Conservation (phyloP, 2,888 invertebrate species). For the Hydriomena furcata region DNA sequence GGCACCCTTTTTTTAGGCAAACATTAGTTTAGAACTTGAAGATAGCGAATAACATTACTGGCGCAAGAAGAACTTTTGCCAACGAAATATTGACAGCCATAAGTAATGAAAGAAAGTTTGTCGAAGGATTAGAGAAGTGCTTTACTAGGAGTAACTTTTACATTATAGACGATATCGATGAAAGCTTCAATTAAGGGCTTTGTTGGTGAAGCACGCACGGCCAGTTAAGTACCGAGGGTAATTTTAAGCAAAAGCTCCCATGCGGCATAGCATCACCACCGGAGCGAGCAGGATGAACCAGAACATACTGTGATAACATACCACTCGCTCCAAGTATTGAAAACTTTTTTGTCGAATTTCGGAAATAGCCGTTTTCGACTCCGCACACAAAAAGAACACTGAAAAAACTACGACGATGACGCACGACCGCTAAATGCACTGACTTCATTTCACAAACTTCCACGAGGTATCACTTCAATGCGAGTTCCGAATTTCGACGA, state of each 20-base stretch:
- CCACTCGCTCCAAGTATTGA: slow-evolving; percentile 61
- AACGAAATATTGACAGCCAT: slow-evolving; percentile 47
- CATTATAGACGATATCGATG: slow-evolving; percentile 63
- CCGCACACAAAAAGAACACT: slow-evolving; percentile 62
- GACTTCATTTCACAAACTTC: slow-evolving; percentile 75
- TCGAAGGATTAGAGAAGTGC: slow-evolving; percentile 61
- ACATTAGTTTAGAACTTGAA: not conserved
- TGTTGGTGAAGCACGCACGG: slow-evolving; percentile 51
- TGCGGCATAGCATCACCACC: slow-evolving; percentile 55
- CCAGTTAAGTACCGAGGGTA: slow-evolving; percentile 50
- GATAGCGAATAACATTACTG: slow-evolving; percentile 16
- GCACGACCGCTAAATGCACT: slow-evolving; percentile 62
- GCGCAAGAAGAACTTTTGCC: slow-evolving; percentile 38
- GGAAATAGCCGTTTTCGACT: slow-evolving; percentile 67
- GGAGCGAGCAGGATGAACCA: slow-evolving; percentile 56
- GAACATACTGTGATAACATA: slow-evolving; percentile 51
- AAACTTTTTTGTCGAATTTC: slow-evolving; percentile 75
- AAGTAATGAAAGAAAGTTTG: slow-evolving; percentile 59
- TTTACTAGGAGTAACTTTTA: slow-evolving; percentile 68
- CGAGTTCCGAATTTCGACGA: slow-evolving; percentile 79
- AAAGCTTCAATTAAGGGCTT: slow-evolving; percentile 59
- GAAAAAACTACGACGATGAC: slow-evolving; percentile 41
- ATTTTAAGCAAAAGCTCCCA: slow-evolving; percentile 66
- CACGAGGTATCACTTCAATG: slow-evolving; percentile 72
- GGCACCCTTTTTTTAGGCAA: not conserved